Evolutionary conservation across 2,888 invertebrate genomes (phyloP).

Genomic region (Polydrusus tereticollis): DNA sequence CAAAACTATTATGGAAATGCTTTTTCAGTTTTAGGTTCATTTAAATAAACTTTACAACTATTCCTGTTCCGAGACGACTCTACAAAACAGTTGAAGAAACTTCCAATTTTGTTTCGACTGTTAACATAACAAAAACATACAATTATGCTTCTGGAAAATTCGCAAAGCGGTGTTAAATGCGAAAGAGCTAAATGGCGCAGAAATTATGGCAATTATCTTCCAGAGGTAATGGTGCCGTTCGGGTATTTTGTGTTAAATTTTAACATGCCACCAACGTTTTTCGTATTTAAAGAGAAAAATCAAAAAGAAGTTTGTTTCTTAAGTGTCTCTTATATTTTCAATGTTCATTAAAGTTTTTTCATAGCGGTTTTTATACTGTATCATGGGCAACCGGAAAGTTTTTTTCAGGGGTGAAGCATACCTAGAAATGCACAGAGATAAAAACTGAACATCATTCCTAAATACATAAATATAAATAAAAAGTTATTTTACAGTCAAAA

Average conservation of each 20-base stretch:
- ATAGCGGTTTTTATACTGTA: too few species aligned
- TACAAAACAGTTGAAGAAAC: neutral
- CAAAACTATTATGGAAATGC: neutral
- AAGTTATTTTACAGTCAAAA: too few species aligned
- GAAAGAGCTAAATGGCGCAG: neutral
- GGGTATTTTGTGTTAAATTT: neutral
- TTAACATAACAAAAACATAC: neutral
- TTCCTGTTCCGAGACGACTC: neutral
- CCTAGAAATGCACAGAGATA: too few species aligned
- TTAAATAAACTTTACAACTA: neutral
- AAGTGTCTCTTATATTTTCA: too few species aligned
- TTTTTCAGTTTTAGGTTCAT: neutral
- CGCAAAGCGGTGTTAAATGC: neutral
- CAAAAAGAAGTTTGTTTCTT: too few species aligned
- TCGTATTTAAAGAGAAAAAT: too few species aligned
- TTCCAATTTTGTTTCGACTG: neutral
- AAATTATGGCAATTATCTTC: neutral
- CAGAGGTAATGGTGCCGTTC: neutral
- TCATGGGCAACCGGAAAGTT: too few species aligned
- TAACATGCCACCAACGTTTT: neutral
- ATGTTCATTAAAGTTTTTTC: too few species aligned
- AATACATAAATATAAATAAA: too few species aligned
- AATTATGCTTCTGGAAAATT: neutral
- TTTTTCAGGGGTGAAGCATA: too few species aligned
- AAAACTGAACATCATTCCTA: too few species aligned